Conservation (phyloP, 92 coral and sea anemone genomes). For the Chrysogorgia sp. region DNA sequence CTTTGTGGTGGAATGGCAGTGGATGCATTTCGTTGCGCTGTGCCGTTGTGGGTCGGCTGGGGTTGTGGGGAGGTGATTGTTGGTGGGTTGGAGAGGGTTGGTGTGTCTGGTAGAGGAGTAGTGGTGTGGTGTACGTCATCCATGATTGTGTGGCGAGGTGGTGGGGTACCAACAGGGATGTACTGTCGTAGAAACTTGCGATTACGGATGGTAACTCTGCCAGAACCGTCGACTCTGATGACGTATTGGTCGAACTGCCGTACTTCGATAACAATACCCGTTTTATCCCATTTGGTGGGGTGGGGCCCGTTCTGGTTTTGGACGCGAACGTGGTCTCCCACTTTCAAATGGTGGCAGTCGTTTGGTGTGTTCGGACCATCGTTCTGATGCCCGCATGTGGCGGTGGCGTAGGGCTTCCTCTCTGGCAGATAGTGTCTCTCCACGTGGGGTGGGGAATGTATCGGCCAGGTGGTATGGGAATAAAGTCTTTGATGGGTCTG, state of each 20-base stretch:
- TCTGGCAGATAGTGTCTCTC: slow-evolving; percentile 40
- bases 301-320: slow-evolving; percentile 59
- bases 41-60: no score
- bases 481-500: slow-evolving; percentile 30
- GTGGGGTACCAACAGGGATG: slow-evolving; percentile 29
- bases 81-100: no score
- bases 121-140: slow-evolving; percentile 42
- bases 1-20: no score
- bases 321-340: slow-evolving; percentile 46
- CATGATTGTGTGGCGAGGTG: slow-evolving; percentile 44
- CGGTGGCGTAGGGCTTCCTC: slow-evolving; percentile 61
- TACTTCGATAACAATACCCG: slow-evolving; percentile 45
- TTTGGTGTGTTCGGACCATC: slow-evolving; percentile 57
- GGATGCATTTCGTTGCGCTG: no score
- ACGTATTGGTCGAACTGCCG: slow-evolving; percentile 62
- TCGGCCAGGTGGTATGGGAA: slow-evolving; percentile 36
- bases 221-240: slow-evolving; percentile 47
- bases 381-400: slow-evolving; percentile 59
- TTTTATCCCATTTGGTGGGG: slow-evolving; percentile 63
- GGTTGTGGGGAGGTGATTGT: no score
- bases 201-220: slow-evolving; percentile 56
- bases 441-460: slow-evolving; percentile 47
- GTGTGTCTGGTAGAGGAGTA: no score
- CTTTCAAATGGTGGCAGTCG: slow-evolving; percentile 51
- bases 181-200: slow-evolving; percentile 50